These are phyloP conservation scores for Ruditapes philippinarum DNA, from an alignment of 1,140 invertebrate genomes.

Conservation along the genomic window DNA sequence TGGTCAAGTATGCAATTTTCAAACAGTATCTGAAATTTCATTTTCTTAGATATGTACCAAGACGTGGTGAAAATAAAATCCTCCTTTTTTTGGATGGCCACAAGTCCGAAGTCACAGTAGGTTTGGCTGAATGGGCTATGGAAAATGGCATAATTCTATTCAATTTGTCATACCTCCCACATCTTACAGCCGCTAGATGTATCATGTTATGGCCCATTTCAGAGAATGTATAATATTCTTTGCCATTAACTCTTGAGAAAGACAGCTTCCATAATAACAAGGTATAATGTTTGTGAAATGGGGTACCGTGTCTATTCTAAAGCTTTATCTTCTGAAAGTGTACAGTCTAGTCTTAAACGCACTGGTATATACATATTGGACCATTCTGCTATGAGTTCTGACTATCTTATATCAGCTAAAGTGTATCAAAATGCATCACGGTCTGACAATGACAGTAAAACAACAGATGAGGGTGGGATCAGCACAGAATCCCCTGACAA, in stretches of 20 bases:
- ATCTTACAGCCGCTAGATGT: constrained; percentile 38
- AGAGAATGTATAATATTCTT: constrained; percentile 27
- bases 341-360: constrained; percentile 25
- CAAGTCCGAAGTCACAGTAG: constrained; percentile 10
- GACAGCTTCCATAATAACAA: neutral
- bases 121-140: constrained; percentile 40
- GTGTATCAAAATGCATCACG: neutral
- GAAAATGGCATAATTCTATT: neutral
- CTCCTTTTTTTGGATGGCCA: constrained; percentile 45
- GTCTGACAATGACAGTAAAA: neutral
- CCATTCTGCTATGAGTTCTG: neutral
- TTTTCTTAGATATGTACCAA: constrained; percentile 18
- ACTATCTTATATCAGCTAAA: neutral
- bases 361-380: constrained; percentile 48
- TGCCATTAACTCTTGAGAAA: constrained; percentile 22
- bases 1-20: constrained; percentile 18
- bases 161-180: neutral
- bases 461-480: neutral
- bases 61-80: neutral
- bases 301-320: neutral
- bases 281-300: constrained; percentile 31
- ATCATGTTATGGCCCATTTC: constrained; percentile 37
- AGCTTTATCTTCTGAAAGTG: constrained; percentile 28
- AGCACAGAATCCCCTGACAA: no score
- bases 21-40: neutral